Percentiles rank a stretch among this genome's conserved stretches.
phyloP scores from a whole-genome alignment of 2,797 vertebrate species.

The Hydrocynus forskahlii region DNA sequence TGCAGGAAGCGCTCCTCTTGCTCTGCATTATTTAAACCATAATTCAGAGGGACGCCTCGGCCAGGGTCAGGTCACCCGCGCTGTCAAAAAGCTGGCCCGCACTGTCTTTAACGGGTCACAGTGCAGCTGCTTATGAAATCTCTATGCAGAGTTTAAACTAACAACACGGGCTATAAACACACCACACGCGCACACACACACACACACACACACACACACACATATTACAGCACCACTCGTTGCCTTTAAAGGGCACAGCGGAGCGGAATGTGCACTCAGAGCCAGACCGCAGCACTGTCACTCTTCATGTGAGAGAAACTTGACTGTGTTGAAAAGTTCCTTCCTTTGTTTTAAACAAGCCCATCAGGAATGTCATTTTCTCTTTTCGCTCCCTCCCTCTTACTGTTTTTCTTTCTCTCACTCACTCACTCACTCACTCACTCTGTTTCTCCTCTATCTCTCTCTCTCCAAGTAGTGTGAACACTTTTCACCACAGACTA shows the following conservation, averaged over 20 bases:
- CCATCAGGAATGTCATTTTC: slow-evolving; percentile 22
- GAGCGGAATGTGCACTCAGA: slow-evolving; percentile 9
- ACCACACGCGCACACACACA: too few species aligned
- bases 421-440: not conserved
- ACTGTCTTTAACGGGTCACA: not conserved
- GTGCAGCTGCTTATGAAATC: not conserved
- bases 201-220: slow-evolving; percentile 1
- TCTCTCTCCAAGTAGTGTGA: not conserved
- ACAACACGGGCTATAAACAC: not conserved
- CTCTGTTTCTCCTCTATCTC: not conserved
- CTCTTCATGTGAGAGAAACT: slow-evolving; percentile 19
- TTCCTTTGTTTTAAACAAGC: slow-evolving; percentile 31
- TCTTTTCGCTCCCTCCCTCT: not conserved
- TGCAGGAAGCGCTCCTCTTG: slow-evolving; percentile 23
- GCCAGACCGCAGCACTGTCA: slow-evolving; percentile 13
- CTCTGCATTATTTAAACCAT: slow-evolving; percentile 47
- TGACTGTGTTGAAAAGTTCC: slow-evolving; percentile 12
- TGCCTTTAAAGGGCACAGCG: slow-evolving; percentile 46
- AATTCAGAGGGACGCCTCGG: slow-evolving; percentile 27
- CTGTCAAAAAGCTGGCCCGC: slow-evolving; percentile 2
- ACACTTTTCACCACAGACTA: not conserved
- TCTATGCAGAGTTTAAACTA: not conserved
- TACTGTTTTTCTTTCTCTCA: not conserved
- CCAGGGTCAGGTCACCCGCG: not conserved
- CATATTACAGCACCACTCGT: not conserved